These are phyloP conservation scores for Hydrozoanthus gracilis DNA, from an alignment of 92 coral and sea anemone genomes.

Conservation along the genomic window DNA sequence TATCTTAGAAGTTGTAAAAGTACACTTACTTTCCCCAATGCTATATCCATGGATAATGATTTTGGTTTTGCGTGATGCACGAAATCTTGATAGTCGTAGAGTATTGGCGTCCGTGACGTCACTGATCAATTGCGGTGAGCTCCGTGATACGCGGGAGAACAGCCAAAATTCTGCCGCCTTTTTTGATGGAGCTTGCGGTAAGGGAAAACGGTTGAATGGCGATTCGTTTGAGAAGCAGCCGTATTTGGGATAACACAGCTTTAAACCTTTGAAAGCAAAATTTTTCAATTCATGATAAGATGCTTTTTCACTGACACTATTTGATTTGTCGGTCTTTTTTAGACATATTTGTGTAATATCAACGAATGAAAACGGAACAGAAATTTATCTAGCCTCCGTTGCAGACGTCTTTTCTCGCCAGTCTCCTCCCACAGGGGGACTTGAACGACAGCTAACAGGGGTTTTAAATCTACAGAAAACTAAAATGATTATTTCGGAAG, in stretches of 20 bases:
- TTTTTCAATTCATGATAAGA: too few relatives aligned
- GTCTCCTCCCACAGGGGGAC: too few relatives aligned
- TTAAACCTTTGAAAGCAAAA: not conserved
- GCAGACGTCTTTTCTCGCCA: too few relatives aligned
- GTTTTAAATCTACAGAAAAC: too few relatives aligned
- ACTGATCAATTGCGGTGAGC: not conserved
- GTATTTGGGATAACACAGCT: slow-evolving; percentile 57
- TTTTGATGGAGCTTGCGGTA: slow-evolving; percentile 61
- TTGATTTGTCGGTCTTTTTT: too few relatives aligned
- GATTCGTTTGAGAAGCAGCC: slow-evolving; percentile 66
- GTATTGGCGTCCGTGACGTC: not conserved
- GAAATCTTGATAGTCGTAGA: not conserved
- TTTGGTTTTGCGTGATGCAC: not conserved
- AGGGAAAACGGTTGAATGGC: slow-evolving; percentile 50
- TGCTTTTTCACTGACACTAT: too few relatives aligned
- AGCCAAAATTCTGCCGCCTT: slow-evolving; percentile 63
- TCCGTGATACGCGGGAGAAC: slow-evolving; percentile 42
- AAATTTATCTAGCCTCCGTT: too few relatives aligned
- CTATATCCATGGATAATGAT: not conserved
- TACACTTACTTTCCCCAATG: not conserved
- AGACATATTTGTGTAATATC: too few relatives aligned
- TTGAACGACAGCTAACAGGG: too few relatives aligned
- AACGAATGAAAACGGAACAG: too few relatives aligned
- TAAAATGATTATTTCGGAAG: too few relatives aligned
- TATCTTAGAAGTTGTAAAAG: not conserved